phyloP scores from a whole-genome alignment of 2,113 vertebrate genomes.

The Chamaea fasciata region DNA sequence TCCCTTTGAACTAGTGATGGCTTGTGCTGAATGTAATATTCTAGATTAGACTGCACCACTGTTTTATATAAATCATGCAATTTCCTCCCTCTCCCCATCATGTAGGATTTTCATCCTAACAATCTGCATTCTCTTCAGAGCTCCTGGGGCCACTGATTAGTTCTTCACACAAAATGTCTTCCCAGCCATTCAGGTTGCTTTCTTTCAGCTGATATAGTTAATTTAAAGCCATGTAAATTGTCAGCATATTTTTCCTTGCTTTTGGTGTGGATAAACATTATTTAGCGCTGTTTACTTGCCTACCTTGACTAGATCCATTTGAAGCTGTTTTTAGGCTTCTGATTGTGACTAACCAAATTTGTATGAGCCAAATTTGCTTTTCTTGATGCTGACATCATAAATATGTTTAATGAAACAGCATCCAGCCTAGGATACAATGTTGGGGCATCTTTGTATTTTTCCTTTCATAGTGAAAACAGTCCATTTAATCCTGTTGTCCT shows the following conservation, averaged over 20 bases:
- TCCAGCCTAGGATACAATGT: background rate
- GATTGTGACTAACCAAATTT: background rate
- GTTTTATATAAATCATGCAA: background rate
- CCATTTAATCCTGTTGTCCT: background rate
- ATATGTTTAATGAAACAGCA: background rate
- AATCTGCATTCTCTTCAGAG: background rate
- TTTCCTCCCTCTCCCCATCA: background rate
- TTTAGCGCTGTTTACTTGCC: background rate
- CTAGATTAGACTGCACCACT: background rate
- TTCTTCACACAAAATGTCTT: background rate
- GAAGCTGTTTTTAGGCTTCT: background rate
- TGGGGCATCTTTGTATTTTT: background rate
- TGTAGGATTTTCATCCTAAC: background rate
- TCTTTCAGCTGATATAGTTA: background rate
- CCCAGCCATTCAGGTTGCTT: background rate
- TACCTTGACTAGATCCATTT: background rate
- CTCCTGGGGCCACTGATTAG: background rate
- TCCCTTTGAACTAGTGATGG: background rate
- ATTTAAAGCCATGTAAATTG: background rate
- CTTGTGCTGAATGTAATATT: constrained; percentile 1
- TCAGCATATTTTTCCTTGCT: background rate
- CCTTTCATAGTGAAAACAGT: background rate
- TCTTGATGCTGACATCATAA: background rate
- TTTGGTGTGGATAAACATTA: background rate
- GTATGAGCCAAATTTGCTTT: background rate